These are phyloP conservation scores for Helobdella robusta DNA, from an alignment of 2,888 invertebrate genomes.

Conservation along the genomic window DNA sequence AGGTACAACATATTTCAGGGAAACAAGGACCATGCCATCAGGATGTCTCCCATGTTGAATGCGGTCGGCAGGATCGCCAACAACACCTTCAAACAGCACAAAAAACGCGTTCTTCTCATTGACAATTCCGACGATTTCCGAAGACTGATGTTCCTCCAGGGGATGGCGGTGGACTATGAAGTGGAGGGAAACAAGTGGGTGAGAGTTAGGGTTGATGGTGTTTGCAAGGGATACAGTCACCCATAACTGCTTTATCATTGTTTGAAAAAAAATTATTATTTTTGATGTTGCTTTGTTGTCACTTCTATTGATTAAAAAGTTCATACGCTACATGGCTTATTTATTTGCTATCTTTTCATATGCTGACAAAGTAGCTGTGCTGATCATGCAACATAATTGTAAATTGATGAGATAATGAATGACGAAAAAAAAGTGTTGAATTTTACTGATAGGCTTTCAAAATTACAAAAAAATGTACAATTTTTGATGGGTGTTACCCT, in stretches of 20 bases:
- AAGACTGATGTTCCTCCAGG: constrained; percentile 41
- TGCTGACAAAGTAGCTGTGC: too few relatives aligned
- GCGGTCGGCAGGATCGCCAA: constrained; percentile 56
- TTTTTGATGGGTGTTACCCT: too few relatives aligned
- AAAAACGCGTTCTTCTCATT: constrained; percentile 71
- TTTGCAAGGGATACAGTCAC: too few relatives aligned
- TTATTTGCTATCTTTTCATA: too few relatives aligned
- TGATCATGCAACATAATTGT: too few relatives aligned
- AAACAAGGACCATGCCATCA: constrained; percentile 44
- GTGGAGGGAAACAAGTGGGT: constrained; percentile 18
- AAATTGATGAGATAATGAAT: too few relatives aligned
- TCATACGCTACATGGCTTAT: too few relatives aligned
- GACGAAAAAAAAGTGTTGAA: too few relatives aligned
- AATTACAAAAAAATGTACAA: too few relatives aligned
- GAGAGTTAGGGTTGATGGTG: background rate
- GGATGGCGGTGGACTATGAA: constrained; percentile 42
- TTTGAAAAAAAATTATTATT: background rate
- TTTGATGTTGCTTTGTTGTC: background rate
- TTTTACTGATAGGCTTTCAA: too few relatives aligned
- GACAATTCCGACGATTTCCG: constrained; percentile 59
- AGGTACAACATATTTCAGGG: constrained; percentile 40
- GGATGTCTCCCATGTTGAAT: constrained; percentile 45
- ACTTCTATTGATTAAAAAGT: too few relatives aligned
- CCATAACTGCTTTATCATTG: background rate
- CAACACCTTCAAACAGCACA: constrained; percentile 75